phyloP scores from a whole-genome alignment of 2,888 invertebrate genomes.

The Priapulus caudatus region DNA sequence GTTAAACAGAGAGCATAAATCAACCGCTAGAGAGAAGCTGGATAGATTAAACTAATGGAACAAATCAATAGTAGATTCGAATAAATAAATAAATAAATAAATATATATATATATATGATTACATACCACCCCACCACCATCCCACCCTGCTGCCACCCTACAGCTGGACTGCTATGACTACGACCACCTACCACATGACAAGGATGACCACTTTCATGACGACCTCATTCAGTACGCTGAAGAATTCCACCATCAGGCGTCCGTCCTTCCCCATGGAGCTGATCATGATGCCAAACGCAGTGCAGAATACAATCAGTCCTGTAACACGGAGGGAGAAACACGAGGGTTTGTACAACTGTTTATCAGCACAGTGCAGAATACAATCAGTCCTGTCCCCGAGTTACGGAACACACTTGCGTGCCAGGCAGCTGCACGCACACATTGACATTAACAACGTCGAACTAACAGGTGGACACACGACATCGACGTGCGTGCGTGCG shows the following conservation, averaged over 20 bases:
- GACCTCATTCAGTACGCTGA: conserved; percentile 48
- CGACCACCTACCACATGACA: conserved; percentile 49
- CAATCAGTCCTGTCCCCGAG: conserved; percentile 42
- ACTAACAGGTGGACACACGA: no score
- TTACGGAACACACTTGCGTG: not conserved
- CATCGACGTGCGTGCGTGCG: no score
- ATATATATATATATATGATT: not conserved
- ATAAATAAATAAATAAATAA: conserved; percentile 8
- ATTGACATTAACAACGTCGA: no score
- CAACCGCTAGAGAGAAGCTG: no score
- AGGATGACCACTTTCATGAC: conserved; percentile 49
- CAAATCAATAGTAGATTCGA: not conserved
- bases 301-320: conserved; percentile 49
- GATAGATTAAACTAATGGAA: conserved; percentile 5
- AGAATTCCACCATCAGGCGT: conserved; percentile 48
- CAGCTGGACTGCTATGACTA: no score
- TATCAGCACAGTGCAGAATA: conserved; percentile 47
- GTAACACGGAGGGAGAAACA: conserved; percentile 17
- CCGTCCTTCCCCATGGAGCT: conserved; percentile 47
- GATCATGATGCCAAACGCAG: conserved; percentile 48
- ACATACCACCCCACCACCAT: no score
- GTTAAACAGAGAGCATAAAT: conserved; percentile 14
- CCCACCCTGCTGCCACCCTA: no score
- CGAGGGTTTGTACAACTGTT: not conserved
- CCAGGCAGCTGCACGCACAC: not conserved